Conservation (phyloP, 2,888 invertebrate species). For the Pyrgus malvae region DNA sequence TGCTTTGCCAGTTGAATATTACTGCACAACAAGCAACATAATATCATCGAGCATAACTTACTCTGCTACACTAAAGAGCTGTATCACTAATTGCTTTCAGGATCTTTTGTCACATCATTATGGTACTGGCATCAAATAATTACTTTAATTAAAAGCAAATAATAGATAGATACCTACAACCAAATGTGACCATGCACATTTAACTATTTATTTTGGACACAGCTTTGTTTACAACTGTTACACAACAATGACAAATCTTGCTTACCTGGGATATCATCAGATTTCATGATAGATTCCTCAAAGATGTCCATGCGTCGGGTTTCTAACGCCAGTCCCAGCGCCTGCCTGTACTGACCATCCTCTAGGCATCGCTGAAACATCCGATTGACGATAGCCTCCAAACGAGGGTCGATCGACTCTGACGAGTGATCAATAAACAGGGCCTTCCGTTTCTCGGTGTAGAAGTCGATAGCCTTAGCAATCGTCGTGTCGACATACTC, state of each 20-base stretch:
- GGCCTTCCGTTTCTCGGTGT: conserved; percentile 92
- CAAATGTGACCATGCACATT: too few relatives aligned
- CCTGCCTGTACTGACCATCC: conserved; percentile 97
- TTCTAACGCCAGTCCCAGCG: conserved; percentile 97
- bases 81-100: too few relatives aligned
- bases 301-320: conserved; percentile 98
- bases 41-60: too few relatives aligned
- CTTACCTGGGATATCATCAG: conserved; percentile 90
- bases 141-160: too few relatives aligned
- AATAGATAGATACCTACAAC: too few relatives aligned
- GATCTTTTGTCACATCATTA: too few relatives aligned
- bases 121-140: too few relatives aligned
- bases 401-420: conserved; percentile 88
- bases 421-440: conserved; percentile 86
- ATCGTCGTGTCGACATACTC: conserved; percentile 99
- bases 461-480: conserved; percentile 98
- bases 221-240: too few relatives aligned
- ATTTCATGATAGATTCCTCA: conserved; percentile 93
- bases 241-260: not conserved
- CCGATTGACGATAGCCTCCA: conserved; percentile 96
- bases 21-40: too few relatives aligned
- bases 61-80: too few relatives aligned
- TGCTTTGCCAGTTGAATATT: too few relatives aligned
- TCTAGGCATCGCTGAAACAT: conserved; percentile 98
- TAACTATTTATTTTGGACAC: too few relatives aligned